A percentile compares a stretch with the other conserved stretches of the same genome.
Evolutionary conservation across 2,113 vertebrate genomes (phyloP).

Genomic region (Alaudala cheleensis): DNA sequence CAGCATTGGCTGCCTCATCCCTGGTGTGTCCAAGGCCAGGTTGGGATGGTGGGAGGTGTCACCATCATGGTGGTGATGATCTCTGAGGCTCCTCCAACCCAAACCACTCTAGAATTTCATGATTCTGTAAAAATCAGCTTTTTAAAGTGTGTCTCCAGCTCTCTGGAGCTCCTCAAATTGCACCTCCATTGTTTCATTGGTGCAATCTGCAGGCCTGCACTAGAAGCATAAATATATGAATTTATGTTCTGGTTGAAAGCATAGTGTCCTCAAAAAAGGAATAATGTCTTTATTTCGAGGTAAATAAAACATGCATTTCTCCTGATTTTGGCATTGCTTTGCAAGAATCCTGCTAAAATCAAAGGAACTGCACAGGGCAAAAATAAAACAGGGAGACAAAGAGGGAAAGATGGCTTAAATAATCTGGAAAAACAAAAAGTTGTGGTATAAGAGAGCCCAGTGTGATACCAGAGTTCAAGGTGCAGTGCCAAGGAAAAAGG

Average conservation of each 20-base stretch:
- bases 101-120: background rate
- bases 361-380: background rate
- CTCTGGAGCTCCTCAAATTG: background rate
- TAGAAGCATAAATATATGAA: background rate
- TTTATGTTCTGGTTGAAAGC: background rate
- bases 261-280: background rate
- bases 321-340: background rate
- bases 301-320: rapidly evolving
- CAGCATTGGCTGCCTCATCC: background rate
- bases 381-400: background rate
- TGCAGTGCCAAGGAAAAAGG: background rate
- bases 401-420: background rate
- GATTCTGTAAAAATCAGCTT: background rate
- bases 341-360: background rate
- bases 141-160: background rate
- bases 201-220: background rate
- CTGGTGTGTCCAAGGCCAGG: background rate
- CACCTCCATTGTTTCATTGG: background rate
- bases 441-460: background rate
- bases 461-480: background rate
- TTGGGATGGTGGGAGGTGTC: background rate
- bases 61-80: background rate
- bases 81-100: background rate
- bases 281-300: background rate
- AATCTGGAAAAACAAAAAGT: background rate